Percentiles rank a stretch among this genome's conserved stretches.
phyloP scores from a whole-genome alignment of 2,113 vertebrate genomes.

The Pseudorasbora parva region DNA sequence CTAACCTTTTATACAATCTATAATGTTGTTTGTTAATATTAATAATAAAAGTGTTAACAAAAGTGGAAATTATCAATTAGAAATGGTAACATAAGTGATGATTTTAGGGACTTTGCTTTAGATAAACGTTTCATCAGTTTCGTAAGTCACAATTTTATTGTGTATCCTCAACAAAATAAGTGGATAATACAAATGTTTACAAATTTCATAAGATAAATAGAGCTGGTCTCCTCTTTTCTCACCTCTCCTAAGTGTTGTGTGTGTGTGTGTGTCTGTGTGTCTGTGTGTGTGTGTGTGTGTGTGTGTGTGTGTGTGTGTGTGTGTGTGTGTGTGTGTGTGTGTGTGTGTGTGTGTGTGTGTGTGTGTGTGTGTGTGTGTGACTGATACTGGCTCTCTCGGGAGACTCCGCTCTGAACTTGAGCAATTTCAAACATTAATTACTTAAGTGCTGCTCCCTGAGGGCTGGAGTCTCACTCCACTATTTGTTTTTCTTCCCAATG shows the following conservation, averaged over 20 bases:
- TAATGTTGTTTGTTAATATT: not conserved
- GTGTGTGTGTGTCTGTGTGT: no score
- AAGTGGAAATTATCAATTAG: not conserved
- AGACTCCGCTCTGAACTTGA: constrained; percentile 36
- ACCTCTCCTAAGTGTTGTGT: not conserved
- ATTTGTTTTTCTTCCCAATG: constrained; percentile 50
- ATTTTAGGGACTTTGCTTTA: not conserved
- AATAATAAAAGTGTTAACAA: not conserved
- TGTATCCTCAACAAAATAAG: not conserved
- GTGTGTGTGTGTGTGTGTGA: not conserved
- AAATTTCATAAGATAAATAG: not conserved
- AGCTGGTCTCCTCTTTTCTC: not conserved
- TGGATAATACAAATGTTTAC: not conserved
- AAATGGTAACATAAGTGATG: not conserved
- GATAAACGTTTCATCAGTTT: not conserved
- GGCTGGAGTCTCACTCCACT: constrained; percentile 16
- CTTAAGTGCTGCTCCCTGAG: constrained; percentile 55
- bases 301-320: no score
- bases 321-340: not conserved
- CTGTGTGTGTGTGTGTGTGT: no score
- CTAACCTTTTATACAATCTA: not conserved
- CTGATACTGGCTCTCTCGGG: constrained; percentile 37
- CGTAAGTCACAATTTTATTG: not conserved
- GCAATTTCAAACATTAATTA: constrained; percentile 59
- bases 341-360: not conserved